Percentiles rank a stretch among this genome's conserved stretches.
Evolutionary conservation across 2,113 vertebrate genomes (phyloP).

Genomic region (Poecile atricapillus): DNA sequence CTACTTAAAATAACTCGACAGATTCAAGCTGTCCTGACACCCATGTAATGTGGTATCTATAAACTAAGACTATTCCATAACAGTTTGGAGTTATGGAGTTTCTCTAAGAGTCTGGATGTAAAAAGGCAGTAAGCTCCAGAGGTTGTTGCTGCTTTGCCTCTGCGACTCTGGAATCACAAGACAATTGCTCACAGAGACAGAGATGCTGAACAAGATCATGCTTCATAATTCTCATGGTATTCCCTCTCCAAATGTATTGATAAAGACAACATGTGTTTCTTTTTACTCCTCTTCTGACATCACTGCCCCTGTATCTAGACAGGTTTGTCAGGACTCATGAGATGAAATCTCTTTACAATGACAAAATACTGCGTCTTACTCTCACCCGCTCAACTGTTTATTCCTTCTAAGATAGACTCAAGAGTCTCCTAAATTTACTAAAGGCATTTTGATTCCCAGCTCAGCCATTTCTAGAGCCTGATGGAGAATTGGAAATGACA

Average conservation of each 20-base stretch:
- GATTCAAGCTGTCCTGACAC: neutral
- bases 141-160: neutral
- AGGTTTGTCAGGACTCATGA: neutral
- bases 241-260: neutral
- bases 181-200: neutral
- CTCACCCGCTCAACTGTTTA: neutral
- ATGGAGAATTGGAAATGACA: neutral
- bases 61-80: neutral
- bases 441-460: neutral
- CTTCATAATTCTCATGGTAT: neutral
- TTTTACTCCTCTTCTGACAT: neutral
- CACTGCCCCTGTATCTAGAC: neutral
- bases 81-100: neutral
- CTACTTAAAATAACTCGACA: neutral
- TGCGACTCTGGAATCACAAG: neutral
- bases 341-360: neutral
- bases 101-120: neutral
- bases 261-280: neutral
- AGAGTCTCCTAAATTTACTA: neutral
- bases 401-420: neutral
- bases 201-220: neutral
- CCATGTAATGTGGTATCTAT: neutral
- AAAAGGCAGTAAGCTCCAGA: neutral
- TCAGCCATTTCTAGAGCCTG: neutral
- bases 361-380: neutral